phyloP scores from a whole-genome alignment of 2,888 invertebrate species.

The Polydesmus complanatus region DNA sequence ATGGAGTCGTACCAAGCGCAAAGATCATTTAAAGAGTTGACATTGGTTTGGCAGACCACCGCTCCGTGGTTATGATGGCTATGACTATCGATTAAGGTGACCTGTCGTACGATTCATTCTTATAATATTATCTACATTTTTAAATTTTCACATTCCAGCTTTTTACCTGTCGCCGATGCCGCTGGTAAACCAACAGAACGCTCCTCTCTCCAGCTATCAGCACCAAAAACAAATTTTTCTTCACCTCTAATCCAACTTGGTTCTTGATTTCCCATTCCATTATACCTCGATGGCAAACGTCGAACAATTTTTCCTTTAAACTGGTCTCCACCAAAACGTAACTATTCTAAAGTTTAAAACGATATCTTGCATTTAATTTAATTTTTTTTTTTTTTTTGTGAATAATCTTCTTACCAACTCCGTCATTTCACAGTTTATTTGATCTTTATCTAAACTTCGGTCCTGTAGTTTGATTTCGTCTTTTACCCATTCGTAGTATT shows the following conservation, averaged over 20 bases:
- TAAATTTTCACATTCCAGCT: too few species aligned
- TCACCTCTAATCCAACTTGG: neutral
- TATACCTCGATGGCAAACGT: conserved; percentile 15
- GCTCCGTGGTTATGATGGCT: conserved; percentile 18
- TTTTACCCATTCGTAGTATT: neutral
- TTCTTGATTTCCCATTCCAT: conserved; percentile 15
- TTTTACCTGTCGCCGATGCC: conserved; percentile 10
- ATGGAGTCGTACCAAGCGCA: conserved; percentile 18
- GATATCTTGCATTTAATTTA: neutral
- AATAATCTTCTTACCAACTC: conserved; percentile 16
- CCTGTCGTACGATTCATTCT: too few species aligned
- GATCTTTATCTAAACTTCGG: neutral
- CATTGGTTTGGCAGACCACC: conserved; percentile 16
- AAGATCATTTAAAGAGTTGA: conserved; percentile 12
- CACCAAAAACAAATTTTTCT: conserved; percentile 16
- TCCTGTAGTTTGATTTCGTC: neutral
- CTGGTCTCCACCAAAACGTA: neutral
- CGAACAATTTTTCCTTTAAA: conserved; percentile 9
- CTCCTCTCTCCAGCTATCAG: conserved; percentile 17
- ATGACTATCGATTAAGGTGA: conserved; percentile 19
- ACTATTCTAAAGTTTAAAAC: neutral
- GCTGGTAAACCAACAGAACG: conserved; percentile 18
- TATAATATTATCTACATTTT: too few species aligned
- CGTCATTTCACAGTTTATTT: too few species aligned
- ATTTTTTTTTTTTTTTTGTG: neutral